Evolutionary conservation across 2,113 vertebrate species (phyloP).

Genomic region (Raja brachyura): DNA sequence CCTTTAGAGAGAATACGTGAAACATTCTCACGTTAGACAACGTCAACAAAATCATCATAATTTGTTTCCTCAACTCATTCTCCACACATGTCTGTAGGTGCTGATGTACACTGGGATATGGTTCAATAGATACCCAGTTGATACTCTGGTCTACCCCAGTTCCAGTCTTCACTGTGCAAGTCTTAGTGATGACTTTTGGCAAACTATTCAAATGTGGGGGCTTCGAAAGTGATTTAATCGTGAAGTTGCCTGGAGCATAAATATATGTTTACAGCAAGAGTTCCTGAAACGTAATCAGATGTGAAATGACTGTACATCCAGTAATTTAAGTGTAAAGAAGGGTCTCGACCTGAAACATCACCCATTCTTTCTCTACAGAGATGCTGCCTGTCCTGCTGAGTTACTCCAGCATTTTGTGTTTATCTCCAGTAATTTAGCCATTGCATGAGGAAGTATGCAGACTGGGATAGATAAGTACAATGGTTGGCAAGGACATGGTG

Average conservation of each 20-base stretch:
- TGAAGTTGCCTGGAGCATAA: not conserved
- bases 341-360: too few relatives aligned
- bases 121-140: not conserved
- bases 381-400: too few relatives aligned
- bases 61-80: not conserved
- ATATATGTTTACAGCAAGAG: not conserved
- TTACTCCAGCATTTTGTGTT: too few relatives aligned
- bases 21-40: not conserved
- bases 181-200: not conserved
- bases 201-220: not conserved
- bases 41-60: not conserved
- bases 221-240: not conserved
- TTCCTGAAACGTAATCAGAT: not conserved
- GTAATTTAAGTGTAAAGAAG: too few relatives aligned
- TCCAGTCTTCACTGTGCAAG: not conserved
- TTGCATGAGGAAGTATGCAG: too few relatives aligned
- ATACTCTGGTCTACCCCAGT: not conserved
- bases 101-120: not conserved
- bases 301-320: not conserved
- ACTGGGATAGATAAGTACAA: too few relatives aligned
- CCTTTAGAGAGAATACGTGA: slow-evolving; percentile 51
- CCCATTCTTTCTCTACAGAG: too few relatives aligned
- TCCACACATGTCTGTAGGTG: not conserved
- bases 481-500: too few relatives aligned
- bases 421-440: too few relatives aligned